Evolutionary conservation across 2,113 vertebrate genomes (phyloP).

Genomic region (Clarias gariepinus): DNA sequence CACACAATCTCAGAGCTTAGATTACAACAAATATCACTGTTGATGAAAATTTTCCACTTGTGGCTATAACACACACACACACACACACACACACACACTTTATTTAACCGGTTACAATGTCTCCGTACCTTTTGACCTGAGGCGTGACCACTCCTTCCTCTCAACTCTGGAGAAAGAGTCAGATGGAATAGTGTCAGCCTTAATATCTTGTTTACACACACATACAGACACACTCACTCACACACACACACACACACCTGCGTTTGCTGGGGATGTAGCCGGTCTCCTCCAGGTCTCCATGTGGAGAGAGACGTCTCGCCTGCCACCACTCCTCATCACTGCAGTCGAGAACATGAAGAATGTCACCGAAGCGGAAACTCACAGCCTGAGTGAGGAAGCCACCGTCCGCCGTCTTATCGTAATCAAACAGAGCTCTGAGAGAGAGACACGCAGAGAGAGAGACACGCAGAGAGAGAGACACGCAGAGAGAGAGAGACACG

Average conservation of each 20-base stretch:
- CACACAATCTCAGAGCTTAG: not conserved
- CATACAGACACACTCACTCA: not conserved
- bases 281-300: conserved; percentile 81
- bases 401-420: conserved; percentile 86
- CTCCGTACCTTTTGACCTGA: conserved; percentile 80
- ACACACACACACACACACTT: conserved; percentile 8
- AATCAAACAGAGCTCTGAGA: conserved; percentile 41
- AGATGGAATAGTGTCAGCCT: not conserved
- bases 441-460: not conserved
- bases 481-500: not conserved
- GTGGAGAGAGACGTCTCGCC: conserved; percentile 79
- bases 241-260: conserved; percentile 66
- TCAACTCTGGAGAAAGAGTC: conserved; percentile 74
- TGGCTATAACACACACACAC: not conserved
- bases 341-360: conserved; percentile 85
- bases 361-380: conserved; percentile 86
- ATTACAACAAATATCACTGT: not conserved
- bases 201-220: not conserved
- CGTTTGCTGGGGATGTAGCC: conserved; percentile 88
- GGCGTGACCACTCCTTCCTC: conserved; percentile 84
- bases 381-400: conserved; percentile 86
- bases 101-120: not conserved
- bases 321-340: conserved; percentile 91
- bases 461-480: not conserved
- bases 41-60: not conserved